Evolutionary conservation across 2,888 invertebrate genomes (phyloP), one percentile per base, ranked within the genome.

Genomic region (Drosophila mettleri): DNA sequence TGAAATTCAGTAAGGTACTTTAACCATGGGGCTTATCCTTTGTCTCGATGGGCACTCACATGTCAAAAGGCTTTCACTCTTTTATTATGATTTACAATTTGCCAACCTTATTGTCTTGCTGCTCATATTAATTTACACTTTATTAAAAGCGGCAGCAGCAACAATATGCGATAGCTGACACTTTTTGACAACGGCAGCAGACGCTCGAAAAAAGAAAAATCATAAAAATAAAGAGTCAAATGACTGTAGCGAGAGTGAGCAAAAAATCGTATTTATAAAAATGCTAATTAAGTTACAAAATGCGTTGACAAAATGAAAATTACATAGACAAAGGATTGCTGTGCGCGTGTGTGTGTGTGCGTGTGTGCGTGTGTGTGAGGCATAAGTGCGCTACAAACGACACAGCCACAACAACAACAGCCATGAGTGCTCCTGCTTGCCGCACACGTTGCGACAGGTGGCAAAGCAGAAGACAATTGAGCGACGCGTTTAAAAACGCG

Each of bases 251-350:
- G 63, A 27, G 48, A 12, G 18, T 8, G 22, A 45, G 14, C 14
- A 27, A 43, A 57, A 69, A 74, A 54, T 51, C 65, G 62, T 76
- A 71, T 79, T 71, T 74, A 69, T 79, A 68, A 82, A 85, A 82
- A 82, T 85, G 86, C 83, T 82, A 82, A 82, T 85, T 81, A 83
- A 83, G 80, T 82, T 83, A 86, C 76, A 86, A 83, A 86, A 80
- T 78, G 64, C 69, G 72, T 68, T 64, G 81, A 69, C 73, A 75
- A 84, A 84, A 78, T 84, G 59, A 59, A 80, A 84, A 75, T 84
- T 84, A 80, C 80, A 80, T 80, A 80, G 75, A 76, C 85, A 76
- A 74, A 69, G 69, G 65, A 45, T 58, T 52, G 53, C 45, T n/a
- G 20, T 2, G 53, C 33, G 0, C 36, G 34, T 27, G 10, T 12